phyloP scores from a whole-genome alignment of 2,797 vertebrate species.

The Apogon talboti region DNA sequence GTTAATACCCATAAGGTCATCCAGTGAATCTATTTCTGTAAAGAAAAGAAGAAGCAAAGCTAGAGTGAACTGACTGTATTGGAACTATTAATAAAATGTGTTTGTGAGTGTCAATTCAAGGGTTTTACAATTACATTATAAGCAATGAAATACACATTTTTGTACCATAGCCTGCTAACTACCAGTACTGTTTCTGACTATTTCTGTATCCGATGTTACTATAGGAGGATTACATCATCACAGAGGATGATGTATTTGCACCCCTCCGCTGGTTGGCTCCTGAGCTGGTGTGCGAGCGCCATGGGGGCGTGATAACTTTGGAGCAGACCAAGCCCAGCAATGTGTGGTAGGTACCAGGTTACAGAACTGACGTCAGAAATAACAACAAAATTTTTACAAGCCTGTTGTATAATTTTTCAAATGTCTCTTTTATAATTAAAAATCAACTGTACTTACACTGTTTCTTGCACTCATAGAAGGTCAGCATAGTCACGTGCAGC shows the following conservation, averaged over 20 bases:
- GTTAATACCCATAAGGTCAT: slow-evolving; percentile 72
- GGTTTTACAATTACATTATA: background rate
- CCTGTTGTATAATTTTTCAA: too few species aligned
- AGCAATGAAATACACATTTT: too few species aligned
- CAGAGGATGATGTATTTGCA: slow-evolving; percentile 91
- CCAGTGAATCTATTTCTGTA: slow-evolving; percentile 64
- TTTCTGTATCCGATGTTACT: slow-evolving; percentile 19
- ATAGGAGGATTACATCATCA: slow-evolving; percentile 97
- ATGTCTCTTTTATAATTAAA: too few species aligned
- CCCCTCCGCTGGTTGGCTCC: slow-evolving; percentile 96
- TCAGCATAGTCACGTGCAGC: background rate
- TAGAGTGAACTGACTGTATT: slow-evolving; percentile 15
- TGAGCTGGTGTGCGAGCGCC: slow-evolving; percentile 93
- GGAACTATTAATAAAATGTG: background rate
- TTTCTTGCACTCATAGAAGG: background rate
- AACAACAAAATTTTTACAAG: slow-evolving; percentile 6
- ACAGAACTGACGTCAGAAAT: slow-evolving; percentile 8
- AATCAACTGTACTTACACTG: too few species aligned
- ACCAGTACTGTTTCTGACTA: background rate
- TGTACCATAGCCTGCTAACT: too few species aligned
- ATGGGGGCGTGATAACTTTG: slow-evolving; percentile 91
- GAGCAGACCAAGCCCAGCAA: slow-evolving; percentile 94
- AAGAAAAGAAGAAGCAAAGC: slow-evolving; percentile 52
- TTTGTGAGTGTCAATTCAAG: background rate
- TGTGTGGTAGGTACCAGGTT: slow-evolving; percentile 89